phyloP scores from a whole-genome alignment of 1,140 invertebrate genomes.

The Lepidotrigona ventralis region DNA sequence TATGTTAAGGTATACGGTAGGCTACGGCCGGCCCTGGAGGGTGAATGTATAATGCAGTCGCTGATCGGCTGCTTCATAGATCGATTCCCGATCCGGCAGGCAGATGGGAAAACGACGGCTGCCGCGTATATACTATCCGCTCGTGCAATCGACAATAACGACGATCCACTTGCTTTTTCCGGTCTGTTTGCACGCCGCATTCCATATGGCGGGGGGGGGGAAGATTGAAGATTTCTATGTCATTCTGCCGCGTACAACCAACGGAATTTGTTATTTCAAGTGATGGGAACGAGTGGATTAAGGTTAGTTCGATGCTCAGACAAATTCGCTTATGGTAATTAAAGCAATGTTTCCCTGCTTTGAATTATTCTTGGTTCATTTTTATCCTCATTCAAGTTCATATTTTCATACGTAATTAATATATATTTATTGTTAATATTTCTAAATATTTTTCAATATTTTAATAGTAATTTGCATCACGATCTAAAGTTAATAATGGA shows the following conservation, averaged over 20 bases:
- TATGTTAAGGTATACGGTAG: conserved; percentile 77
- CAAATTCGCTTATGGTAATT: neutral
- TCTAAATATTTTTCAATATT: too few species aligned
- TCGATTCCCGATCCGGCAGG: conserved; percentile 19
- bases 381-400: too few species aligned
- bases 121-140: conserved; percentile 26
- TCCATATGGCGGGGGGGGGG: neutral
- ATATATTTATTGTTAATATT: too few species aligned
- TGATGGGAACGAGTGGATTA: neutral
- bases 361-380: too few species aligned
- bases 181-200: neutral
- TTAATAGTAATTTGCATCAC: too few species aligned
- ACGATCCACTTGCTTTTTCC: neutral
- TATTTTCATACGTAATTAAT: too few species aligned
- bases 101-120: conserved; percentile 49
- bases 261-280: neutral
- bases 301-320: neutral
- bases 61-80: conserved; percentile 24
- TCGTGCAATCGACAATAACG: conserved; percentile 19
- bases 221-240: neutral
- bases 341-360: too few species aligned
- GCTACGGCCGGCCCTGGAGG: conserved; percentile 52
- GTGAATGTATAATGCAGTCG: conserved; percentile 73
- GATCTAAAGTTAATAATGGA: too few species aligned
- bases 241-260: neutral